Conservation (phyloP, 2,888 invertebrate species). For the Pomacea canaliculata region DNA sequence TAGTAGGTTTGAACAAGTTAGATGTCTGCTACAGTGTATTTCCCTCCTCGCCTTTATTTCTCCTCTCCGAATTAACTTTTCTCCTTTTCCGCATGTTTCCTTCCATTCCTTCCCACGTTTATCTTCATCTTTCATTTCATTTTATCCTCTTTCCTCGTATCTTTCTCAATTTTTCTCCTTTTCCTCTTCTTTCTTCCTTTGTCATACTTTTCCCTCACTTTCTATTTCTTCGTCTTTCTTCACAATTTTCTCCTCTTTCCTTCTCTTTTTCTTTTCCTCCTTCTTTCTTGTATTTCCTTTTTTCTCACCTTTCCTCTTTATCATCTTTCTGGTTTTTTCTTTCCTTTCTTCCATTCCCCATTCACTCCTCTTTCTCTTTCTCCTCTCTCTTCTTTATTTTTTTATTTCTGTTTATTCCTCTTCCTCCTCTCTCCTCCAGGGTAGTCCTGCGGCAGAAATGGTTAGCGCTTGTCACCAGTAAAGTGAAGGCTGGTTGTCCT, state of each 20-base stretch:
- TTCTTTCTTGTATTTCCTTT: not conserved
- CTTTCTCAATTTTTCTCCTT: too few species aligned
- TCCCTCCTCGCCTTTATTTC: too few species aligned
- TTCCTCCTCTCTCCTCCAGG: not conserved
- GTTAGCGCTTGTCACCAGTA: not conserved
- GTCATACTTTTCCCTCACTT: not conserved
- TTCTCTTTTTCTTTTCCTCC: not conserved
- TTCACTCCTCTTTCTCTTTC: not conserved
- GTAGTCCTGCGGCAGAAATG: not conserved
- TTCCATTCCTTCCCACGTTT: too few species aligned
- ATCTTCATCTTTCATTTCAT: too few species aligned
- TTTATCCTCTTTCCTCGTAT: too few species aligned
- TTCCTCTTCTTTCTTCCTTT: not conserved
- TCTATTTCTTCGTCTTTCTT: not conserved
- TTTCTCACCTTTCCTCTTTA: not conserved
- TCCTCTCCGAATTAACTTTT: too few species aligned
- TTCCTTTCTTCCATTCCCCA: slow-evolving; percentile 1
- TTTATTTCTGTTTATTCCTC: not conserved
- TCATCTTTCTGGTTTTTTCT: not conserved
- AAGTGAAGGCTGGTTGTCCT: too few species aligned
- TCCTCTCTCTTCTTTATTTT: slow-evolving; percentile 4
- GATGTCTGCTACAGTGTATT: too few species aligned
- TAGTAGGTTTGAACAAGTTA: too few species aligned
- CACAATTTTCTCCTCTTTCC: not conserved
- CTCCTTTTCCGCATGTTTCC: too few species aligned